phyloP scores from a whole-genome alignment of 2,113 vertebrate species.

The Irena cyanogastra region DNA sequence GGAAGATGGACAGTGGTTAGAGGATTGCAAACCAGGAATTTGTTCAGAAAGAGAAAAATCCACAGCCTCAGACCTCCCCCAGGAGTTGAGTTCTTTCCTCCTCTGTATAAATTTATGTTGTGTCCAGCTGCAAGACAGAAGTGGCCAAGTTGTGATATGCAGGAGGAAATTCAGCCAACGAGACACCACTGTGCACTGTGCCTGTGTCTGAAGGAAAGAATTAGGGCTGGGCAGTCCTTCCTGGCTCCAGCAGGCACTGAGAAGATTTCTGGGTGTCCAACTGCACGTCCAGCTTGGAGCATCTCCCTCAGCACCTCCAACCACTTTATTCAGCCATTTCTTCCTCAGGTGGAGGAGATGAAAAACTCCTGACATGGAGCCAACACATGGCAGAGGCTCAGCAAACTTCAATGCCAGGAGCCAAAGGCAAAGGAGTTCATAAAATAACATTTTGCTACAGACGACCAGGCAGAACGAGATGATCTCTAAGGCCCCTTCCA shows the following conservation, averaged over 20 bases:
- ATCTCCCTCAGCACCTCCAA: background rate
- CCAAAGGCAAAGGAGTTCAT: background rate
- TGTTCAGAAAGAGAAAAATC: background rate
- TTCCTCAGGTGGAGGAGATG: background rate
- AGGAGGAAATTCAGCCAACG: background rate
- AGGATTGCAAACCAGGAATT: background rate
- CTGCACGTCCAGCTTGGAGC: rapidly evolving
- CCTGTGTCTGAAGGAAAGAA: background rate
- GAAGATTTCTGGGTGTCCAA: background rate
- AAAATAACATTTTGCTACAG: background rate
- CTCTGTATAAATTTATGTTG: background rate
- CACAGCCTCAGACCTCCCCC: background rate
- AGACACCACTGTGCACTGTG: background rate
- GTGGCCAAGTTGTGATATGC: background rate
- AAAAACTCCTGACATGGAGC: rapidly evolving
- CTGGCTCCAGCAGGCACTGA: background rate
- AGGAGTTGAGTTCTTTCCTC: background rate
- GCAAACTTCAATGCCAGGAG: background rate
- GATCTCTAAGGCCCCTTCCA: background rate
- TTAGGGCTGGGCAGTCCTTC: background rate
- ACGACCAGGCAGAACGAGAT: background rate
- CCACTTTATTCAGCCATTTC: rapidly evolving
- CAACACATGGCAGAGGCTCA: rapidly evolving
- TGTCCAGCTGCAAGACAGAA: background rate
- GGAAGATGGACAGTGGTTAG: background rate